Conservation (phyloP, 2,797 vertebrate species). For the Rhynchonycteris naso region DNA sequence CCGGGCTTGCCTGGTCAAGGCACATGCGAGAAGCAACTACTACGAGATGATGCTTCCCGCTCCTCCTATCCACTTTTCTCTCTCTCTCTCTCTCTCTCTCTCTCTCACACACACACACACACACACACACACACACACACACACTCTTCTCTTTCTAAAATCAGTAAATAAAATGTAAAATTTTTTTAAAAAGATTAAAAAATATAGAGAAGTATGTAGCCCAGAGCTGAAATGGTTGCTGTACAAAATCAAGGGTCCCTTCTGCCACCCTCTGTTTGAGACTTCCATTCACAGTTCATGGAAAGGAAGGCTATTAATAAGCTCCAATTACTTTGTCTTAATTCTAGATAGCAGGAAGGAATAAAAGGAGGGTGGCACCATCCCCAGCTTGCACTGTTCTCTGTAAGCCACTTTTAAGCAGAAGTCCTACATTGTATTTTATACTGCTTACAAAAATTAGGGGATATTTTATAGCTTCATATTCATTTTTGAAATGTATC, state of each 20-base stretch:
- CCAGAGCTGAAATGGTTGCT: slow-evolving; percentile 9
- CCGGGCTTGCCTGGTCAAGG: no score
- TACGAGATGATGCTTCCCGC: no score
- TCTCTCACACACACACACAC: no score
- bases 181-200: slow-evolving; percentile 10
- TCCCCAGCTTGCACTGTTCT: background rate
- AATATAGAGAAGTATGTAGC: background rate
- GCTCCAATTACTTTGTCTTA: background rate
- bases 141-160: no score
- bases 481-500: background rate
- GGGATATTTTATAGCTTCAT: no score
- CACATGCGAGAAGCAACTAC: no score
- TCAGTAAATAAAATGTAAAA: no score
- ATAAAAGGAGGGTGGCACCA: background rate
- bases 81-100: no score
- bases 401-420: slow-evolving; percentile 22
- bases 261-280: background rate
- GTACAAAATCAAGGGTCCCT: background rate
- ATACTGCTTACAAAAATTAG: background rate
- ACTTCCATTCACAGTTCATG: slow-evolving; percentile 12
- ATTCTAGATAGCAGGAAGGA: slow-evolving; percentile 24
- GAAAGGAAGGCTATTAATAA: slow-evolving; percentile 38
- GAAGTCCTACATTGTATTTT: background rate
- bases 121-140: no score
- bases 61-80: no score